These are phyloP conservation scores for Drosophila sechellia DNA, from an alignment of 1,140 invertebrate species.

Conservation along the genomic window DNA sequence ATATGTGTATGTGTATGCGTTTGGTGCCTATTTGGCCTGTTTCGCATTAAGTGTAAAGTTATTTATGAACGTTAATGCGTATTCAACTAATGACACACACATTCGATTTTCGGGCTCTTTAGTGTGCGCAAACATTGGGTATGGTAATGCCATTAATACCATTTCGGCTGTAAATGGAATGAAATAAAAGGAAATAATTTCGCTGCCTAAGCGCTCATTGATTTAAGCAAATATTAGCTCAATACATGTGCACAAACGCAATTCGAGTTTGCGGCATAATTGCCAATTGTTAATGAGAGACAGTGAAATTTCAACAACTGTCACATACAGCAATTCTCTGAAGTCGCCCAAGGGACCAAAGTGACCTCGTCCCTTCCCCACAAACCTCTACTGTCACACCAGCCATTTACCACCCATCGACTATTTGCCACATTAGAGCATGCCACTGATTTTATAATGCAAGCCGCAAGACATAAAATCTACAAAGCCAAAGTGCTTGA, in stretches of 20 bases:
- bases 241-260: constrained; percentile 23
- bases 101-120: constrained; percentile 23
- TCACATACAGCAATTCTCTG: constrained; percentile 38
- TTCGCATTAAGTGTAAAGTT: constrained; percentile 42
- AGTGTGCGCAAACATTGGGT: constrained; percentile 7
- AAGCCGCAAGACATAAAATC: constrained; percentile 64
- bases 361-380: neutral
- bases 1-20: neutral
- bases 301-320: constrained; percentile 44
- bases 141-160: constrained; percentile 38
- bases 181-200: constrained; percentile 35
- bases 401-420: neutral
- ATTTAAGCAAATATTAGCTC: constrained; percentile 62
- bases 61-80: constrained; percentile 57
- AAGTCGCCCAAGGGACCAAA: constrained; percentile 7
- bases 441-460: constrained; percentile 74
- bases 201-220: constrained; percentile 51
- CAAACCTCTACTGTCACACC: neutral
- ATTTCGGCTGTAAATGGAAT: constrained; percentile 22
- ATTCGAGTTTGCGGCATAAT: constrained; percentile 16
- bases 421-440: constrained; percentile 26
- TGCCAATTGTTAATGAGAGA: constrained; percentile 40
- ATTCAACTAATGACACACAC: constrained; percentile 46
- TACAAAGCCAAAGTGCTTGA: constrained; percentile 56
- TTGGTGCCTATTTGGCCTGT: neutral